Evolutionary conservation across 2,888 invertebrate genomes (phyloP), one percentile per base, ranked within the genome.

Genomic region (Watsonalla binaria): DNA sequence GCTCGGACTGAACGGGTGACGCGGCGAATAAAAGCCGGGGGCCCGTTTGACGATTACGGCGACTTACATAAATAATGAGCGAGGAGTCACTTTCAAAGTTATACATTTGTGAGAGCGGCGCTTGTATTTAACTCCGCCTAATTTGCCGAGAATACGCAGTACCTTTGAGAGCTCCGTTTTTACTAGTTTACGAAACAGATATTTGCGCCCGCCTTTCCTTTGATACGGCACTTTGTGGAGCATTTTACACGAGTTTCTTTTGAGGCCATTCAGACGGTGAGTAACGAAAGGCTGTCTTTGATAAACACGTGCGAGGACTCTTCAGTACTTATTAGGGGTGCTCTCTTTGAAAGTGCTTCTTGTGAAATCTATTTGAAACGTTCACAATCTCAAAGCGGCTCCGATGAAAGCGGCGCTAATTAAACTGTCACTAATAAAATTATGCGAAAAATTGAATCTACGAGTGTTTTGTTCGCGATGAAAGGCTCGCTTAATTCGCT

Each of bases 241-340:
- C 89, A 86, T 90, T 90, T 90, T 90, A 89, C 90, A 88, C 90
- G 90, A 90, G 90, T 88, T 90, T 90, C 90, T 90, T 90, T 90
- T 90, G 90, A 90, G 89, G 86, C 90, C 89, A 90, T 90, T 90
- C 90, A 90, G 84, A 90, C 90, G 89, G 87, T 88, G 87, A 90
- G 90, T 90, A 90, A 90, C 90, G 90, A 90, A 90, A 90, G 90
- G 90, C 90, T 90, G 90, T 90, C 90, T 90, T 90, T 90, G 90
- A 90, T 90, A 90, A 90, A 90, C 90, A 90, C 90, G 90, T 90
- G 89, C 90, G 90, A 89, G 90, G 87, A 90, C 90, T 90, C 90
- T 90, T 90, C 89, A 89, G 90, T 90, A 89, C 90, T 90, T 90
- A 90, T 90, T 90, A 90, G 90, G 88, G 88, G 87, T 86, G 87